A percentile compares a stretch with the other conserved stretches of the same genome.
These are phyloP conservation scores for Cryptophagus acutangulus DNA, from an alignment of 2,888 invertebrate species.

Conservation along the genomic window DNA sequence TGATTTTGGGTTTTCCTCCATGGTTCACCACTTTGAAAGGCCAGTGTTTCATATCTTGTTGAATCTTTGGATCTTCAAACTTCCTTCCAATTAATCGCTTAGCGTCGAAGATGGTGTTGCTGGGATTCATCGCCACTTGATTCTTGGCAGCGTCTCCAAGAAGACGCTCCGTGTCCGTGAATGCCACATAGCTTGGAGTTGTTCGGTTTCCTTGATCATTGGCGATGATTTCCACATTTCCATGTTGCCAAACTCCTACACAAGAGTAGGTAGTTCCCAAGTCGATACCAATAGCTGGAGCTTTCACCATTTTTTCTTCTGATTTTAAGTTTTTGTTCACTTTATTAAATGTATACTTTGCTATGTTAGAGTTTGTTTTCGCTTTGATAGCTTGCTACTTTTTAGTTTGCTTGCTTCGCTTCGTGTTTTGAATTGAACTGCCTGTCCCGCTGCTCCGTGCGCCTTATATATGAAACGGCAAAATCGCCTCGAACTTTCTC, in stretches of 20 bases:
- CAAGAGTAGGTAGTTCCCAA: slow-evolving; percentile 86
- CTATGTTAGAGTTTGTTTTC: neutral
- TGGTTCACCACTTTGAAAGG: slow-evolving; percentile 65
- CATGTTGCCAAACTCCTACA: slow-evolving; percentile 76
- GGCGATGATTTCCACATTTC: slow-evolving; percentile 81
- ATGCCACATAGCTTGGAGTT: slow-evolving; percentile 75
- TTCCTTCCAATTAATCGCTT: slow-evolving; percentile 72
- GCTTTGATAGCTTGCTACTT: slow-evolving; percentile 2
- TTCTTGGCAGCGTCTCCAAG: slow-evolving; percentile 69
- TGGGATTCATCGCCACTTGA: slow-evolving; percentile 68
- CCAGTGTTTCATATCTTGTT: slow-evolving; percentile 73
- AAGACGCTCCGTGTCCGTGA: slow-evolving; percentile 63
- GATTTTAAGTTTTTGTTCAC: too few species aligned
- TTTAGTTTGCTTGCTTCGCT: neutral
- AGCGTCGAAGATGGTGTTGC: slow-evolving; percentile 63
- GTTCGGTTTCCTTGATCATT: slow-evolving; percentile 79
- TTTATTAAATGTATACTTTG: neutral
- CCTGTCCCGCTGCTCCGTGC: neutral
- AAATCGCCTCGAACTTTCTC: slow-evolving; percentile 16
- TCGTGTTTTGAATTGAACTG: slow-evolving; percentile 7
- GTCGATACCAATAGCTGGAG: slow-evolving; percentile 70
- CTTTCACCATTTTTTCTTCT: slow-evolving; percentile 38
- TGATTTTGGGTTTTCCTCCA: slow-evolving; percentile 58
- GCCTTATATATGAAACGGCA: slow-evolving; percentile 17
- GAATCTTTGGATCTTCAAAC: slow-evolving; percentile 64